Base-by-base conservation (phyloP, 2,113 vertebrate genomes). In the Crotalus viridis region DNA sequence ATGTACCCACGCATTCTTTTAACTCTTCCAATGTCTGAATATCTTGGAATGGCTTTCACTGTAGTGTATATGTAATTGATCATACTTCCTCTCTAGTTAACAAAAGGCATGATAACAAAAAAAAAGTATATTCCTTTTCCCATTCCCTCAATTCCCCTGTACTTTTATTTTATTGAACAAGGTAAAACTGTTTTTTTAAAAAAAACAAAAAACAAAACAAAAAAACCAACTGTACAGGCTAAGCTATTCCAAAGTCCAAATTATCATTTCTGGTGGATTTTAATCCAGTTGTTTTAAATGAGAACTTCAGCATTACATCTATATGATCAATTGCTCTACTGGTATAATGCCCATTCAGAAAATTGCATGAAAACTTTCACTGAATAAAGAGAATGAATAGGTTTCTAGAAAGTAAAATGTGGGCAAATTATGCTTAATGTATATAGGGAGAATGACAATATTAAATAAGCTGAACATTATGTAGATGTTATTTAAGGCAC, bases 371-470 rank as follows among this genome's bases (percentile, higher is more conserved):
- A 93, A 94, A 92, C 92, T 95, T 94, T 93, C 88, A 90, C 19
- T 21, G 0, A 92, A 19, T 88, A 43, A 94, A 39, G 5, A 2
- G 93, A 96, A 59, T 3, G 92, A 57, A 95, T 93, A 64, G 56
- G 90, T 92, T 96, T 97, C 94, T 94, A 93, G 94, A 94, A 96
- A 93, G 94, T 93, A 91, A 92, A 94, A 93, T 95, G 88, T 46
- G 64, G 93, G 90, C 93, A 95, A 91, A 57, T 94, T 87, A 95
- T 90, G 92, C 91, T 55, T 96, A 46, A 33, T 89, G 89, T 19
- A 89, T 28, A 92, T 69, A 94, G 52, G 39, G 89, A 94, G 3
- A 64, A 88, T 93, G 88, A 87, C 39, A 55, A 90, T 88, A 90
- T 87, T 91, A 95, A 94, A 10, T n/a, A 92, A 94, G 4, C 9